These are phyloP conservation scores for Meganola albula DNA, from an alignment of 2,888 invertebrate species.

Conservation along the genomic window DNA sequence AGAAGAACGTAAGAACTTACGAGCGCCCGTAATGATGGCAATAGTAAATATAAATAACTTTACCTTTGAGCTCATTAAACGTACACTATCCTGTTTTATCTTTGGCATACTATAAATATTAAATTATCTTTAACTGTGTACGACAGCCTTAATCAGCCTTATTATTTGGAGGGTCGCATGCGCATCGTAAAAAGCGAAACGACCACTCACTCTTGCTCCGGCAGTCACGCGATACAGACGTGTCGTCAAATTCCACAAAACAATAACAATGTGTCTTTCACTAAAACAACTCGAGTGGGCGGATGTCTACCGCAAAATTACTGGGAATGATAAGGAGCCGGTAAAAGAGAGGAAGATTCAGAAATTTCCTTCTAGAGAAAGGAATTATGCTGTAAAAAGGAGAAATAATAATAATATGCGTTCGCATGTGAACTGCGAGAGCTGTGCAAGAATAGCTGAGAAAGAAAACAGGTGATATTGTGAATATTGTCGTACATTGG, in stretches of 20 bases:
- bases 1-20: too few relatives aligned
- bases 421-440: slow-evolving; percentile 59
- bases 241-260: slow-evolving; percentile 13
- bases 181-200: slow-evolving; percentile 22
- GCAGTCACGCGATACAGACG: slow-evolving; percentile 16
- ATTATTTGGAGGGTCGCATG: slow-evolving; percentile 27
- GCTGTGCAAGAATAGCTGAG: slow-evolving; percentile 57
- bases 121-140: slow-evolving; percentile 43
- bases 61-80: too few relatives aligned
- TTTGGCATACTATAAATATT: too few relatives aligned
- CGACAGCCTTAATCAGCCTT: slow-evolving; percentile 31
- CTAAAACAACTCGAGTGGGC: slow-evolving; percentile 64
- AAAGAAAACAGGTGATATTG: slow-evolving; percentile 48
- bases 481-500: neutral
- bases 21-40: too few relatives aligned
- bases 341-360: slow-evolving; percentile 58
- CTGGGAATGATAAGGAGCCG: slow-evolving; percentile 41
- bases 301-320: slow-evolving; percentile 55
- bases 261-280: slow-evolving; percentile 53
- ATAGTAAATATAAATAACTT: too few relatives aligned
- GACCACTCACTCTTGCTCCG: slow-evolving; percentile 21
- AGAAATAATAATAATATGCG: slow-evolving; percentile 64
- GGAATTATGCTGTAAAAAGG: slow-evolving; percentile 82
- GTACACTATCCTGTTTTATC: too few relatives aligned
- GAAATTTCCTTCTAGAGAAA: slow-evolving; percentile 82